Conservation (phyloP, 2,888 invertebrate genomes). For the Palloptera scutellata region DNA sequence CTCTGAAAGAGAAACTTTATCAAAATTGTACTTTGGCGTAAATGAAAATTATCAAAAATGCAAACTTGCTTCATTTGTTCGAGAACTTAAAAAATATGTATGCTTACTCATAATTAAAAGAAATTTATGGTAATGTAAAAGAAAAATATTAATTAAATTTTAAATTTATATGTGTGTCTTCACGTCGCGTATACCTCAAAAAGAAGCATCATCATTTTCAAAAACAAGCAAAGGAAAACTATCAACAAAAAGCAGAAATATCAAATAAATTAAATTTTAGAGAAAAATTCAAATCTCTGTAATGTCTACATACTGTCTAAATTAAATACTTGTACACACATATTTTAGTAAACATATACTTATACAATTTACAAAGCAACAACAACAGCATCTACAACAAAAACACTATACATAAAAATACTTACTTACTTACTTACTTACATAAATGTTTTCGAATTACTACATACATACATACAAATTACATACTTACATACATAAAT, state of each 20-base stretch:
- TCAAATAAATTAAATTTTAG: background rate
- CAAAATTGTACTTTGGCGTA: constrained; percentile 28
- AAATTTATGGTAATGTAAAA: constrained; percentile 28
- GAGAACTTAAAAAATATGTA: constrained; percentile 15
- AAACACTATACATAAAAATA: constrained; percentile 39
- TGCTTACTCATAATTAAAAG: constrained; percentile 19
- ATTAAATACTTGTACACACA: constrained; percentile 25
- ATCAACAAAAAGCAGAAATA: constrained; percentile 25
- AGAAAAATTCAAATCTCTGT: background rate
- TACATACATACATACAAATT: constrained; percentile 44
- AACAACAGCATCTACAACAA: background rate
- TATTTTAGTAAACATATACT: background rate
- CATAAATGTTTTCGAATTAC: constrained; percentile 17
- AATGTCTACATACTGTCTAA: background rate
- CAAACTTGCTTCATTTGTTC: constrained; percentile 11
- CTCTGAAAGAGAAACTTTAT: constrained; percentile 39
- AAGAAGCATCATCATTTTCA: constrained; percentile 47
- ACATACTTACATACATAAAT: constrained; percentile 38
- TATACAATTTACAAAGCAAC: constrained; percentile 30
- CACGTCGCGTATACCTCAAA: constrained; percentile 69
- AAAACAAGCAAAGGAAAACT: constrained; percentile 25
- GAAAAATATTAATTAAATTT: constrained; percentile 36
- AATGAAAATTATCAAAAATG: constrained; percentile 37
- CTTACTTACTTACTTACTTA: constrained; percentile 44
- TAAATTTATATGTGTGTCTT: constrained; percentile 65